These are phyloP conservation scores for Gadopsis bispinosus DNA, from an alignment of 2,797 vertebrate genomes.

Conservation along the genomic window DNA sequence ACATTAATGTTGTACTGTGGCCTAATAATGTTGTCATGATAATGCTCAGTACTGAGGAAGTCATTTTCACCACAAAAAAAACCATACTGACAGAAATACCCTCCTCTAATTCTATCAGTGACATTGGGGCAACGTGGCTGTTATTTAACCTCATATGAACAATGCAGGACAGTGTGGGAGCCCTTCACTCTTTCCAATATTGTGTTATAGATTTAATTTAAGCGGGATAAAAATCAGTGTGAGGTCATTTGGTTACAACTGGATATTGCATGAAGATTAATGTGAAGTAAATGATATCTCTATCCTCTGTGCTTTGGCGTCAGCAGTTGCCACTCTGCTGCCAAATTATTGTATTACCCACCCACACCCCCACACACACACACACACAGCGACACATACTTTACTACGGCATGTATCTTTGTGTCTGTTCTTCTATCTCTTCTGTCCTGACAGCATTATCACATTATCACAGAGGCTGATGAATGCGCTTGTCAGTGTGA, in stretches of 20 bases:
- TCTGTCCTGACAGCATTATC: constrained; percentile 40
- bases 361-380: constrained; percentile 31
- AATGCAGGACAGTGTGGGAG: not conserved
- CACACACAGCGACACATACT: constrained; percentile 9
- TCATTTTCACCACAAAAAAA: not conserved
- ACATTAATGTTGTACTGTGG: not conserved
- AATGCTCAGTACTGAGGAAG: not conserved
- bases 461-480: constrained; percentile 40
- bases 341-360: constrained; percentile 51
- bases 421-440: constrained; percentile 20
- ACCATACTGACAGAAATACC: constrained; percentile 5
- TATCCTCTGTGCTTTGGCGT: constrained; percentile 20
- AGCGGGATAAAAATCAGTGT: not conserved
- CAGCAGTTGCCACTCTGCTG: constrained; percentile 17
- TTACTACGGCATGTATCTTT: not conserved
- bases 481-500: constrained; percentile 40
- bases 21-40: not conserved
- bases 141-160: constrained; percentile 35
- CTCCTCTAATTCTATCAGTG: constrained; percentile 37
- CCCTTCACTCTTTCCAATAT: not conserved
- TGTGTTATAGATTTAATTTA: not conserved
- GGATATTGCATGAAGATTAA: too few relatives aligned
- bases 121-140: constrained; percentile 39
- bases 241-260: not conserved
- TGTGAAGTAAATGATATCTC: too few relatives aligned